Evolutionary conservation across 2,797 vertebrate species (phyloP).

Genomic region (Acanthopagrus latus): DNA sequence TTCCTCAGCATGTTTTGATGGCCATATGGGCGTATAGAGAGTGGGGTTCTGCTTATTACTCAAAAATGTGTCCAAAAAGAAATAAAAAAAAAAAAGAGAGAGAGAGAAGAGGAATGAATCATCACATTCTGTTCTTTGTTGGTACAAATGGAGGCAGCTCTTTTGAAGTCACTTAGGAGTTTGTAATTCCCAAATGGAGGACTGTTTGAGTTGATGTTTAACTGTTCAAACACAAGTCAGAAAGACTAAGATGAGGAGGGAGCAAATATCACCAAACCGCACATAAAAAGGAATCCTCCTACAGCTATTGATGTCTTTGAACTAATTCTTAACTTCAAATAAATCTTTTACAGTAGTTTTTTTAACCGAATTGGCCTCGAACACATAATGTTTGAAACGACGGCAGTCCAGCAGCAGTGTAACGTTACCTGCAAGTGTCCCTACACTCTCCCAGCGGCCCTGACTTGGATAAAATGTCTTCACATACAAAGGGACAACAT

Average conservation of each 20-base stretch:
- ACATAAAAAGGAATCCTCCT: conserved; percentile 45
- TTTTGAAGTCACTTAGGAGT: conserved; percentile 69
- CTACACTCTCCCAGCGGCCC: neutral
- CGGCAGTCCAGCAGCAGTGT: neutral
- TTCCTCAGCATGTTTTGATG: conserved; percentile 55
- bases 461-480: conserved; percentile 14
- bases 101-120: conserved; percentile 53
- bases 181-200: conserved; percentile 59
- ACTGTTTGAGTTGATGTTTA: conserved; percentile 60
- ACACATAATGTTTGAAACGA: neutral
- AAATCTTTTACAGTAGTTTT: neutral
- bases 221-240: conserved; percentile 63
- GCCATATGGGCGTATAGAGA: conserved; percentile 57
- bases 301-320: conserved; percentile 44
- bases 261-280: conserved; percentile 55
- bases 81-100: neutral
- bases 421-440: neutral
- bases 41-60: conserved; percentile 35
- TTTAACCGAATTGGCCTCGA: neutral
- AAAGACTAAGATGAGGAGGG: conserved; percentile 48
- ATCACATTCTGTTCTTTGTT: conserved; percentile 71
- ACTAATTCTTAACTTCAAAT: conserved; percentile 23
- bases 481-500: conserved; percentile 10
- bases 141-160: conserved; percentile 55
- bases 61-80: conserved; percentile 53